A percentile compares a stretch with the other conserved stretches of the same genome.
These are phyloP conservation scores for Nysson spinosus DNA, from an alignment of 2,888 invertebrate species.

Conservation along the genomic window DNA sequence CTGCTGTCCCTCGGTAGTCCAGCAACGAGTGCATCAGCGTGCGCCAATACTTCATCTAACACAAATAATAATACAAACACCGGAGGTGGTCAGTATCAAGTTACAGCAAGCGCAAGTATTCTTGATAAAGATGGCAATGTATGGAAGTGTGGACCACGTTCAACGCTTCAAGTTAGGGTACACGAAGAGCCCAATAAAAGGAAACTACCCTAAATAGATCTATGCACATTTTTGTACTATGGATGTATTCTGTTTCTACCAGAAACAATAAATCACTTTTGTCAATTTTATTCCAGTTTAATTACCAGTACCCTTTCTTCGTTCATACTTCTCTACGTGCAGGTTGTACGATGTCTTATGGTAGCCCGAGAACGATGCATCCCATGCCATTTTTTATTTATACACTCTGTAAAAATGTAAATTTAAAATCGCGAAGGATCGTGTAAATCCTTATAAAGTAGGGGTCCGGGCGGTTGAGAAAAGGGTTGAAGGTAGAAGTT, in stretches of 20 bases:
- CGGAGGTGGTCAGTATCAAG: slow-evolving; percentile 84
- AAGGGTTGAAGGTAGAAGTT: slow-evolving; percentile 30
- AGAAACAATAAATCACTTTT: too few species aligned
- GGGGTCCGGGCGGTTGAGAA: background rate
- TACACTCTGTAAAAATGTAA: too few species aligned
- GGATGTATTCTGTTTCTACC: background rate
- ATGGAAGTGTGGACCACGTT: slow-evolving; percentile 94
- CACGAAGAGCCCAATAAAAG: slow-evolving; percentile 80
- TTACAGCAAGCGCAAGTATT: slow-evolving; percentile 91
- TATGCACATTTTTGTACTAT: background rate
- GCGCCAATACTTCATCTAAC: slow-evolving; percentile 31
- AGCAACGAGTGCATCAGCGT: slow-evolving; percentile 55
- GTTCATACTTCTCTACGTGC: too few species aligned
- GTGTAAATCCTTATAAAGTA: background rate
- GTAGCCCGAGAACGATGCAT: too few species aligned
- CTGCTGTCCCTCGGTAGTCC: slow-evolving; percentile 83
- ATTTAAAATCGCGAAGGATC: background rate
- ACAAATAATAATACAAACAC: slow-evolving; percentile 39
- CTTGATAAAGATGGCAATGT: slow-evolving; percentile 89
- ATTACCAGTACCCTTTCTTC: too few species aligned
- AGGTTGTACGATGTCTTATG: too few species aligned
- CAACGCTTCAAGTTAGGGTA: slow-evolving; percentile 86
- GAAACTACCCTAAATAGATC: slow-evolving; percentile 65
- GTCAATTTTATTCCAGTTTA: too few species aligned
- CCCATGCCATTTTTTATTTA: too few species aligned